Evolutionary conservation across 2,888 invertebrate genomes (phyloP), one percentile per base, ranked within the genome.

Genomic region (Hirtodrosophila duncani): DNA sequence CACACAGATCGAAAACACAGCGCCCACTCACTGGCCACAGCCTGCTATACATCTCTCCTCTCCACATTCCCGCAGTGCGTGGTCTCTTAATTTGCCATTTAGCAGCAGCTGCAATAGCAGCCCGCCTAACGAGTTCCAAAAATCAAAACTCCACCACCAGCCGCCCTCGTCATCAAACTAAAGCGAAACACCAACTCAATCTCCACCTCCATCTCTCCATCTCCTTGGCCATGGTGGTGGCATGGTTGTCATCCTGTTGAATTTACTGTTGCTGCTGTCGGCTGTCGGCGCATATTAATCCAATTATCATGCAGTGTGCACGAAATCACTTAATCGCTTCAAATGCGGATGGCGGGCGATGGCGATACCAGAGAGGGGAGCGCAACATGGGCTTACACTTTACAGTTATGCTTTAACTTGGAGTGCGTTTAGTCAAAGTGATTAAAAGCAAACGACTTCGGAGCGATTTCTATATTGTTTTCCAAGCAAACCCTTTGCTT

Each of bases 241-340:
- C 45, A 44, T 44, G 60, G 38, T 34, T 63, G 44, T 59, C 68
- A 59, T 61, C 52, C 51, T 58, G 56, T 42, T 21, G 49, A 51
- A 30, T 55, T 66, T 48, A 55, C 44, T 63, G 61, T 63, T 52
- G 63, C 61, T 69, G 60, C 66, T 51, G 63, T 39, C 43, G 63
- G 65, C 63, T 70, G 77, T 71, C 72, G 68, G 66, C 83, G 75
- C 78, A 82, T 81, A 81, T 80, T 83, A 83, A 83, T 83, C 83
- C 83, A 83, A 83, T 83, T 83, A 83, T 77, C 77, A 79, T 65
- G 77, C 61, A 68, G 66, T 65, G 67, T 68, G 68, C 68, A 83
- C 74, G 65, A 70, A 80, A 84, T 83, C 82, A 82, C 72, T 84
- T 82, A 82, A 83, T 84, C 83, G 82, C 51, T 67, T 78, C 67